phyloP scores from a whole-genome alignment of 64 coral and sea anemone genomes.

The Hydrozoanthus tunicans region DNA sequence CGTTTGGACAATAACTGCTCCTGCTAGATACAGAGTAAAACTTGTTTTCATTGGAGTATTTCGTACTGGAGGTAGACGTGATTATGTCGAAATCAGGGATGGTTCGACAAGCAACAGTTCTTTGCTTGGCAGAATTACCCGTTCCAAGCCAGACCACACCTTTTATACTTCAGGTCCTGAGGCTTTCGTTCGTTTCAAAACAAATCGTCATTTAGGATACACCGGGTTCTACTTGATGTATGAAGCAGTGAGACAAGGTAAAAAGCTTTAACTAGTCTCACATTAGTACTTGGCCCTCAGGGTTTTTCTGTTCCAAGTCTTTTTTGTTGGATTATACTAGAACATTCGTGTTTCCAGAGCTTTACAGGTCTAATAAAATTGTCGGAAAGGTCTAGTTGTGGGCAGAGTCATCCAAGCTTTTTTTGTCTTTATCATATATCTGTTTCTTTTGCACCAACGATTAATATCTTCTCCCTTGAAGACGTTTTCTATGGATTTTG shows the following conservation, averaged over 20 bases:
- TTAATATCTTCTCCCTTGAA: background rate
- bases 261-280: background rate
- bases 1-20: background rate
- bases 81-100: conserved; percentile 21
- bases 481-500: background rate
- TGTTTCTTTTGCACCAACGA: background rate
- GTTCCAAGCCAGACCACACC: background rate
- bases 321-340: too few species aligned
- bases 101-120: background rate
- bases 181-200: conserved; percentile 11
- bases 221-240: conserved; percentile 28
- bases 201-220: background rate
- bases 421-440: background rate
- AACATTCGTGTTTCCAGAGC: too few species aligned
- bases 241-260: conserved; percentile 31
- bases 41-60: background rate
- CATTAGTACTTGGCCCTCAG: background rate
- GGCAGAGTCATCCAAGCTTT: too few species aligned
- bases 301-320: background rate
- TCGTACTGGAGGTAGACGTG: background rate
- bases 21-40: background rate
- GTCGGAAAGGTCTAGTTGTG: too few species aligned
- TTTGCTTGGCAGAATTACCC: background rate
- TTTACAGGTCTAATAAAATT: too few species aligned
- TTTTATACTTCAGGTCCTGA: conserved; percentile 20